phyloP scores from a whole-genome alignment of 2,113 vertebrate genomes.

The Microtus richardsoni region DNA sequence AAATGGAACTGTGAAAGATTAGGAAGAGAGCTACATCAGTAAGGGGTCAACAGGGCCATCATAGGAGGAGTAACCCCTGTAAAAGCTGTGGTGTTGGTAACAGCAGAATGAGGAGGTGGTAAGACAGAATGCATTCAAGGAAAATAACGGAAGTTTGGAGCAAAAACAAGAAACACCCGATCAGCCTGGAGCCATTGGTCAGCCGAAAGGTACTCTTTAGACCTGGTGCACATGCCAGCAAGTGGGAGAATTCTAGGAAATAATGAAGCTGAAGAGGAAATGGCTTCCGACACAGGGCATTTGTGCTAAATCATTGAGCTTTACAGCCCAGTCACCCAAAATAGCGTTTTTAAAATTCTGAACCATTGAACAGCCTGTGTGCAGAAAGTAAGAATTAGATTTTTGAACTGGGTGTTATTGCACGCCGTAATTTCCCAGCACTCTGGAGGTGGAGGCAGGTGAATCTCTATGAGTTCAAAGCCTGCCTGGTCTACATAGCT shows the following conservation, averaged over 20 bases:
- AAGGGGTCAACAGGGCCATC: neutral
- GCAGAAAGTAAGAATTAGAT: constrained; percentile 23
- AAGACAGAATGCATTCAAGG: neutral
- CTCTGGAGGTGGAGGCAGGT: neutral
- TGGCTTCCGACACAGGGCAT: neutral
- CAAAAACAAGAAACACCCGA: neutral
- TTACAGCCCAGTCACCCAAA: neutral
- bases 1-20: too few relatives aligned
- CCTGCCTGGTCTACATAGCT: neutral
- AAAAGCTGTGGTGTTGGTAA: neutral
- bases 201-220: neutral
- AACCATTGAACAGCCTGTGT: neutral
- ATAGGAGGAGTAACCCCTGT: neutral
- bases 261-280: constrained; percentile 12
- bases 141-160: neutral
- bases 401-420: neutral
- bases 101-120: neutral
- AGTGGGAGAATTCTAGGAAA: neutral
- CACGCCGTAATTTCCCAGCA: neutral
- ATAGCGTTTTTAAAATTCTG: neutral
- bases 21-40: neutral
- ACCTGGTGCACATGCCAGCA: neutral
- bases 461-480: neutral
- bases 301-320: neutral
- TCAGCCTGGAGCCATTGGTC: neutral